Evolutionary conservation across 2,888 invertebrate genomes (phyloP).

Genomic region (Corythucha ciliata): DNA sequence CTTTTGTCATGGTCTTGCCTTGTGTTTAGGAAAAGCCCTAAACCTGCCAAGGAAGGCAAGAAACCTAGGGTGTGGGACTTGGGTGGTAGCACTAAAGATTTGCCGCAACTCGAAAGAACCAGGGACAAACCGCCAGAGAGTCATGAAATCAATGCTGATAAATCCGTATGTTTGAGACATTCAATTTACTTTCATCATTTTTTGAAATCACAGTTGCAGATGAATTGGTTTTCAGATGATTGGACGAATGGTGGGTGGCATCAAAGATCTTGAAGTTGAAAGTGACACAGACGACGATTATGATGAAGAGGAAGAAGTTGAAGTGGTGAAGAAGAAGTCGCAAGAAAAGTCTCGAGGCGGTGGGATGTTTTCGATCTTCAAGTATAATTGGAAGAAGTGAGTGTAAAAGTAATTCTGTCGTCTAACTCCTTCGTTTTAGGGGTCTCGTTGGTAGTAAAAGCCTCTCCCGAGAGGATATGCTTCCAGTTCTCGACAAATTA

Average conservation of each 20-base stretch:
- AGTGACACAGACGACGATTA: slow-evolving; percentile 58
- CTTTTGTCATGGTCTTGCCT: slow-evolving; percentile 10
- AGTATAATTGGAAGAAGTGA: too few relatives aligned
- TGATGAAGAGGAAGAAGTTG: slow-evolving; percentile 45
- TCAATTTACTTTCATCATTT: not conserved
- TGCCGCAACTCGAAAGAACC: slow-evolving; percentile 69
- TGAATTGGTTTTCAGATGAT: too few relatives aligned
- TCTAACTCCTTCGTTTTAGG: slow-evolving; percentile 37
- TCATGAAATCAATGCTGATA: slow-evolving; percentile 53
- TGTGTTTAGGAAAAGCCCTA: slow-evolving; percentile 45
- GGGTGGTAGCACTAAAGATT: slow-evolving; percentile 67
- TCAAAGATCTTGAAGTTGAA: slow-evolving; percentile 72
- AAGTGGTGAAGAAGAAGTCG: slow-evolving; percentile 39
- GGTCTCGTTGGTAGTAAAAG: slow-evolving; percentile 84
- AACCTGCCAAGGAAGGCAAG: slow-evolving; percentile 64
- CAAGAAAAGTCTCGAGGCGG: slow-evolving; percentile 38
- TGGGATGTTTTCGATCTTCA: slow-evolving; percentile 81
- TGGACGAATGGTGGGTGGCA: slow-evolving; percentile 74
- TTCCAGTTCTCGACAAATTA: slow-evolving; percentile 82
- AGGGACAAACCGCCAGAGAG: slow-evolving; percentile 59
- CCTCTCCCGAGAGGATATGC: slow-evolving; percentile 67
- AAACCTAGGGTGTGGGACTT: slow-evolving; percentile 85
- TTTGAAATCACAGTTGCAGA: too few relatives aligned
- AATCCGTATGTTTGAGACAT: slow-evolving; percentile 46
- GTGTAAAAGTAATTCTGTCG: too few relatives aligned